phyloP scores from a whole-genome alignment of 2,113 vertebrate species.

The Lagopus muta region DNA sequence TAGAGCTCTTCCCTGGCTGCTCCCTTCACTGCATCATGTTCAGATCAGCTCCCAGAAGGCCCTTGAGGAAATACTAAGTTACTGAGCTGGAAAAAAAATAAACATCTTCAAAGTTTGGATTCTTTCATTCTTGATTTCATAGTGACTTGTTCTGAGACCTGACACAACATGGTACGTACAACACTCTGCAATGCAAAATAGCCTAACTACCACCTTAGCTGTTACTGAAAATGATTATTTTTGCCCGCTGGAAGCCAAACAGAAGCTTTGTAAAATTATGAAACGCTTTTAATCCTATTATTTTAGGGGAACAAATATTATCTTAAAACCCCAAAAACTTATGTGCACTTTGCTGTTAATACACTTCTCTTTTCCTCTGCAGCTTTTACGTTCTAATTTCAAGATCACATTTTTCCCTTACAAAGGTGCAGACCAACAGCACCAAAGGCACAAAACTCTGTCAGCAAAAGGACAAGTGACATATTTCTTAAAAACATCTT shows the following conservation, averaged over 20 bases:
- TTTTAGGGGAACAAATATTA: constrained; percentile 53
- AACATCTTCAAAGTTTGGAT: constrained; percentile 66
- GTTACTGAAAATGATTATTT: constrained; percentile 17
- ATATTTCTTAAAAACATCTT: neutral
- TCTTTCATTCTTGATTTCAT: constrained; percentile 68
- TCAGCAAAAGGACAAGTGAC: neutral
- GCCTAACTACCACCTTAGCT: constrained; percentile 55
- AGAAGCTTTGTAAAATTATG: constrained; percentile 38
- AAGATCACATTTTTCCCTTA: neutral
- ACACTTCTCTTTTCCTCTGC: neutral
- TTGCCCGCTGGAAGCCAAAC: constrained; percentile 59
- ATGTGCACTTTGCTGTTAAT: neutral
- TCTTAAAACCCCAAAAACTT: constrained; percentile 45
- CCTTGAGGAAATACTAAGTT: constrained; percentile 63
- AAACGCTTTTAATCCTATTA: constrained; percentile 47
- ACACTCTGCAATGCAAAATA: constrained; percentile 55
- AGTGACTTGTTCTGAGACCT: constrained; percentile 64
- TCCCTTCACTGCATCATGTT: constrained; percentile 47
- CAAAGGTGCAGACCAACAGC: neutral
- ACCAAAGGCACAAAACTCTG: neutral
- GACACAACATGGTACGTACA: constrained; percentile 63
- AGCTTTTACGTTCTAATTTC: constrained; percentile 8
- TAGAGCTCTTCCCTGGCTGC: constrained; percentile 61
- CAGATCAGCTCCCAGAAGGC: constrained; percentile 54
- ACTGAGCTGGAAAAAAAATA: constrained; percentile 69